Base-by-base conservation (phyloP, 2,797 vertebrate genomes). In the Rhinophrynus dorsalis region DNA sequence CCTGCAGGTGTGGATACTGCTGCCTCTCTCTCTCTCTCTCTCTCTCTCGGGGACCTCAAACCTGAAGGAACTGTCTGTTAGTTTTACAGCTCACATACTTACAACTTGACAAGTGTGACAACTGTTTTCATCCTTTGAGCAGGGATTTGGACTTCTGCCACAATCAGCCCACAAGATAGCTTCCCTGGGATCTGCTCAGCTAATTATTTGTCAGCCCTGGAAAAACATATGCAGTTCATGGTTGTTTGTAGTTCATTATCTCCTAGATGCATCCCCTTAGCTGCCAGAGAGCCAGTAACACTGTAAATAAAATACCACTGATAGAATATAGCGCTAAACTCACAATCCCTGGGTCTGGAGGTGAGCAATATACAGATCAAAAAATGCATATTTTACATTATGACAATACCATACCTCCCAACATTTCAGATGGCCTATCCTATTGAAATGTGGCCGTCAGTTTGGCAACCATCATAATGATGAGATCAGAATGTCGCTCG, bases 161-260 rank as follows among this genome's bases (percentile, higher is more conserved):
- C 37, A 50, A 42, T 40, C 61, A 59, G 21, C 69, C 45, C 37
- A 58, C 21, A 1, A 52, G 55, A 73, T 60, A 52, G 17, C 29
- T 66, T 67, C 61, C 24, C 23, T 18, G 35, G 70, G 54, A 67
- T 66, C 33, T 67, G 55, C 47, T 66, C 47, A 37, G 47, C 35
- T 73, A 73, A 73, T 73, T 73, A 44, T 60, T 66, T 73, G 47
- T 54, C 69, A 59, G 29, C 6, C 68, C 61, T 38, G 61, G 42
- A 73, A 73, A 55, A 67, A 67, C 70, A 73, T 60, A 67, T 67
- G 62, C 20, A 66, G 58, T 54, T 66, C 50, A 2, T 37, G 23
- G 37, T 32, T 73, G 55, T 47, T 73, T 60, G 55, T 60, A 40
- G 37, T 65, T 65, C 13, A 65, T 64, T 56, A 57, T 56, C 57